Base-by-base conservation (phyloP, 2,797 vertebrate genomes). In the Clarias pachynema region DNA sequence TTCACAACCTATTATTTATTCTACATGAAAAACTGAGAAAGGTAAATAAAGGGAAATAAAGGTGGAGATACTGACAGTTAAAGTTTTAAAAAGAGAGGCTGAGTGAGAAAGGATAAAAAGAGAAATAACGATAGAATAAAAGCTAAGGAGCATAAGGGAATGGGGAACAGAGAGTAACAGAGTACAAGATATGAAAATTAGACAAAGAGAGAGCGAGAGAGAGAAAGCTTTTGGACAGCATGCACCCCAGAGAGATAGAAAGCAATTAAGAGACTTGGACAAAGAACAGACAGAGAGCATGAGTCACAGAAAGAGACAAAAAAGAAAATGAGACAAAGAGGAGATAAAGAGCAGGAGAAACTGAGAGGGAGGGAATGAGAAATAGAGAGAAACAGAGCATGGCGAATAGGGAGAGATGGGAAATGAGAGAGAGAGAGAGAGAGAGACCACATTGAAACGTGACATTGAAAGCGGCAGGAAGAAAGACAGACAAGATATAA, bases 1-100 rank as follows among this genome's bases (percentile, higher is more conserved):
- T 66, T 65, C 77, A 79, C 72, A 74, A 37, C 26, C 57, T 2
- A 16, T 83, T 1, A 26, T 60, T 79, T 77, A 69, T 65, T 79
- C 65, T 56, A 49, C 81, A 65, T 56, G 29, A 79, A 65, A 37
- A 53, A 62, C 40, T 12, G 12, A 57, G 4, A 59, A 40, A 34
- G 8, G 10, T 12, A 37, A 18, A 69, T 9, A 69, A 12, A 72
- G 12, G 6, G 37, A 31, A 8, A 15, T 4, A 12, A n/a, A 70
- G 20, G 24, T 7, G 44, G 24, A 40, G 4, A 10, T 34, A 15
- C 18, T 18, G 29, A 34, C 7, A 1, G 66, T 20, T 34, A 20
- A 18, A 34, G 31, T 16, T 20, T 66, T 29, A 12, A 24, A 37
- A 9, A 62, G 16, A 7, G 59, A 62, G 22, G 24, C 9, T 62